Percentiles rank a stretch among this genome's conserved stretches.
phyloP scores from a whole-genome alignment of 2,797 vertebrate genomes.

The Bovichtus diacanthus region DNA sequence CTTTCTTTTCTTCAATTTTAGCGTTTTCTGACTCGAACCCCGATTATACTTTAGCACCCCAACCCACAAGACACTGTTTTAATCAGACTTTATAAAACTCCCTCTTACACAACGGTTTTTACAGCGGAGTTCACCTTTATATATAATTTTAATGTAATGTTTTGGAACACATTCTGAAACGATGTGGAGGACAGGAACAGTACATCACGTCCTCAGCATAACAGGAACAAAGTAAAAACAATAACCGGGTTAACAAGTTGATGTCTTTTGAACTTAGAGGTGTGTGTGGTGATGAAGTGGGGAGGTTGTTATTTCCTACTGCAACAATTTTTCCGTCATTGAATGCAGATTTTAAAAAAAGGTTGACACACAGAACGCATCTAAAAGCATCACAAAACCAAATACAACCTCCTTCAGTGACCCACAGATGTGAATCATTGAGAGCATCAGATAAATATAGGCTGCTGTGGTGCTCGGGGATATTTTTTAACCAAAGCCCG shows the following conservation, averaged over 20 bases:
- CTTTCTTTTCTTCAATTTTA: too few species aligned
- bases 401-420: neutral
- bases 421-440: neutral
- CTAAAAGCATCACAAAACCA: neutral
- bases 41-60: too few species aligned
- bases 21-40: too few species aligned
- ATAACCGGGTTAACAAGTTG: neutral
- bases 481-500: neutral
- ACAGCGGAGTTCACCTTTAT: neutral
- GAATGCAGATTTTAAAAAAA: too few species aligned
- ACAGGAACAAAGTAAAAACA: neutral
- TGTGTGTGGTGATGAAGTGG: too few species aligned
- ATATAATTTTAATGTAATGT: neutral
- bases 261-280: too few species aligned
- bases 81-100: neutral
- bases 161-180: neutral
- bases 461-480: neutral
- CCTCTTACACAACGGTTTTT: neutral
- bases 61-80: neutral
- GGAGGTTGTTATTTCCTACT: neutral
- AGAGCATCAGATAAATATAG: neutral
- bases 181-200: neutral
- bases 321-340: neutral
- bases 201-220: neutral
- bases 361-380: too few species aligned